A percentile compares a stretch with the other conserved stretches of the same genome.
Conservation (phyloP, 2,113 vertebrate genomes). For the Polypterus bichir region DNA sequence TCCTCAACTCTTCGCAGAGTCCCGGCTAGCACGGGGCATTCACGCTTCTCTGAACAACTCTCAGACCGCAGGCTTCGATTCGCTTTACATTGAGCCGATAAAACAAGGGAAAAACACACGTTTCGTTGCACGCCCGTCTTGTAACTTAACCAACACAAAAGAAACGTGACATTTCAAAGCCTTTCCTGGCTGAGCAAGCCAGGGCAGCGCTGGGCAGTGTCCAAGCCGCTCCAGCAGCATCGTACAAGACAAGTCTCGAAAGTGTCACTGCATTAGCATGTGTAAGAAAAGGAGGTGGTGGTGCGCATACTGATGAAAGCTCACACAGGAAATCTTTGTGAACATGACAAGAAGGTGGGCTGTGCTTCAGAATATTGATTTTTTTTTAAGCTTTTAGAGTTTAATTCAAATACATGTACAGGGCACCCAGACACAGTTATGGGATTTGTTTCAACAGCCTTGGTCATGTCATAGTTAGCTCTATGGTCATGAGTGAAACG, state of each 20-base stretch:
- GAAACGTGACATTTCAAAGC: constrained; percentile 31
- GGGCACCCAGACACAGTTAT: too few relatives aligned
- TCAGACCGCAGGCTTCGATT: too few relatives aligned
- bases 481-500: too few relatives aligned
- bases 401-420: not conserved
- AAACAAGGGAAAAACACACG: too few relatives aligned
- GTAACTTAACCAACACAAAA: not conserved
- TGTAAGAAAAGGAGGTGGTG: constrained; percentile 60
- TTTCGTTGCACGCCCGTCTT: too few relatives aligned
- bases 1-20: too few relatives aligned
- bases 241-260: constrained; percentile 59
- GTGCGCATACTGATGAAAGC: constrained; percentile 75
- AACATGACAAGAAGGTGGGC: constrained; percentile 55
- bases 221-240: constrained; percentile 55
- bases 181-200: constrained; percentile 26
- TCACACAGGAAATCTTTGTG: constrained; percentile 71
- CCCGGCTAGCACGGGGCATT: too few relatives aligned
- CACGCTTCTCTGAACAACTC: too few relatives aligned
- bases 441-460: too few relatives aligned
- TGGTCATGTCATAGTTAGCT: too few relatives aligned
- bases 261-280: constrained; percentile 70
- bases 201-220: constrained; percentile 38
- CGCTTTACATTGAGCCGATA: too few relatives aligned
- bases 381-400: constrained; percentile 30
- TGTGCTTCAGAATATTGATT: constrained; percentile 57